Percentiles rank a stretch among this genome's conserved stretches.
Conservation (phyloP, 2,888 invertebrate species). For the Stenchaetothrips biformis region DNA sequence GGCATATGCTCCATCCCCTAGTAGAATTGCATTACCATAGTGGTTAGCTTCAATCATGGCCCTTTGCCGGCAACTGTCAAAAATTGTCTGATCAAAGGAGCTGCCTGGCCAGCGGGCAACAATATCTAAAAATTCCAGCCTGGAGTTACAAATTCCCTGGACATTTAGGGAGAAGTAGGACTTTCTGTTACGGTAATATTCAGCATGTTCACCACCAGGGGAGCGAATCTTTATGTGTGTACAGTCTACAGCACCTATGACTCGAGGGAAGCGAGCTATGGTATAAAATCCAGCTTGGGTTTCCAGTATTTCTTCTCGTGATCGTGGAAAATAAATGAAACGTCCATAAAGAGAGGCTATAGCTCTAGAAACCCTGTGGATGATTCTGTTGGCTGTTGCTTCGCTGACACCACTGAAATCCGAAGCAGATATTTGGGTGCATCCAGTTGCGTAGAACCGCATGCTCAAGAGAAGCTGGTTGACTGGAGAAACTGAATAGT, state of each 20-base stretch:
- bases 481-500: not conserved
- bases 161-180: conserved; percentile 32
- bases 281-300: conserved; percentile 36
- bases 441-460: conserved; percentile 34
- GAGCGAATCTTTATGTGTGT: conserved; percentile 29
- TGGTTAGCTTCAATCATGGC: conserved; percentile 37
- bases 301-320: conserved; percentile 33
- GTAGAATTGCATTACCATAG: conserved; percentile 38
- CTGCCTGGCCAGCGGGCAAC: conserved; percentile 40
- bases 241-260: conserved; percentile 37
- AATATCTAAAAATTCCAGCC: conserved; percentile 34
- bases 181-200: conserved; percentile 32
- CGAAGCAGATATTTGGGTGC: conserved; percentile 32
- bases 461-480: conserved; percentile 36
- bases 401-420: conserved; percentile 36
- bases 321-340: conserved; percentile 35
- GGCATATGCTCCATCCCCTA: conserved; percentile 43
- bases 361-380: conserved; percentile 35
- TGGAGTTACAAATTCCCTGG: conserved; percentile 28
- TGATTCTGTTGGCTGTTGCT: conserved; percentile 36
- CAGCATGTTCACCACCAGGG: conserved; percentile 29
- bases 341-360: conserved; percentile 35
- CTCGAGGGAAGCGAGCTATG: conserved; percentile 38
- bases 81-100: conserved; percentile 35
- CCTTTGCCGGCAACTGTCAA: conserved; percentile 37